Percentiles rank a stretch among this genome's conserved stretches.
Conservation (phyloP, 2,888 invertebrate species). For the Drosophila niveifrons region DNA sequence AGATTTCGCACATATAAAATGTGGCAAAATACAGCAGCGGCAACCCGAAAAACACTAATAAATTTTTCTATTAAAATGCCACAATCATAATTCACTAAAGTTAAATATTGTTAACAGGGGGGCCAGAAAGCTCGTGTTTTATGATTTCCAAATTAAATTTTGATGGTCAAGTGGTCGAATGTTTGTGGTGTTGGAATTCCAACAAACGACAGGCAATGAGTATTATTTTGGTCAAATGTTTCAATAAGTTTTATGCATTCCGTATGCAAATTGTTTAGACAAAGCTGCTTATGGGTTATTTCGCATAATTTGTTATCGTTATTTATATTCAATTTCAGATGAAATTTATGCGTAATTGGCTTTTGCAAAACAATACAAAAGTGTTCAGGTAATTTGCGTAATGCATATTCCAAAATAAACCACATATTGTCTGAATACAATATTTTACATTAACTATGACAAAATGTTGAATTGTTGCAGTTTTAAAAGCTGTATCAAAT, state of each 20-base stretch:
- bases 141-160: constrained; percentile 59
- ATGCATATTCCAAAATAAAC: neutral
- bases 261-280: constrained; percentile 49
- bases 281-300: constrained; percentile 69
- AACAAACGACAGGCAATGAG: constrained; percentile 2
- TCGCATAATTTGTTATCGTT: constrained; percentile 24
- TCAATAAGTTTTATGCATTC: constrained; percentile 38
- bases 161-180: constrained; percentile 34
- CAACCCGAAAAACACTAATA: constrained; percentile 51
- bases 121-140: constrained; percentile 36
- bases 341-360: constrained; percentile 1
- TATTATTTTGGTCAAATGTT: constrained; percentile 48
- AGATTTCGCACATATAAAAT: constrained; percentile 57
- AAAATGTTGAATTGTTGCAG: no score
- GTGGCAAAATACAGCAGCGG: constrained; percentile 19
- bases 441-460: neutral
- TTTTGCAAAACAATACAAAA: neutral
- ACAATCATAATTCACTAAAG: constrained; percentile 58
- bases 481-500: no score
- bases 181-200: constrained; percentile 8
- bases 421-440: neutral
- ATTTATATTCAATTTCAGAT: constrained; percentile 17
- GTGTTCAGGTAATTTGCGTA: neutral
- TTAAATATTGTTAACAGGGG: constrained; percentile 47
- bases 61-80: constrained; percentile 67